Evolutionary conservation across 2,797 vertebrate genomes (phyloP).

Genomic region (Syncerus caffer): DNA sequence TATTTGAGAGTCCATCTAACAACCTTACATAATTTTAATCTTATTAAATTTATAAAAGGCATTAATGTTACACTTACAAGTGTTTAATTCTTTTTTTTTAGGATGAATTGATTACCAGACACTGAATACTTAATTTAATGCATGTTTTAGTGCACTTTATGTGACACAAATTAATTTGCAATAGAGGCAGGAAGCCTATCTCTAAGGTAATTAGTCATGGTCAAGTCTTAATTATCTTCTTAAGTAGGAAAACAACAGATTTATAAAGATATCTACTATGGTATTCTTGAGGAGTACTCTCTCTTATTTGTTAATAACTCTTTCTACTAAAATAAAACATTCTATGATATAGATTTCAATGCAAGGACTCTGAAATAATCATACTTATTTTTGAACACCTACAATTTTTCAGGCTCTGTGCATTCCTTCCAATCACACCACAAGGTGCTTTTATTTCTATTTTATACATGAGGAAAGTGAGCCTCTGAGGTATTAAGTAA

Average conservation of each 20-base stretch:
- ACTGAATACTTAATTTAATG: slow-evolving; percentile 58
- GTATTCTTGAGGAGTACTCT: neutral
- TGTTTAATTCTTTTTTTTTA: neutral
- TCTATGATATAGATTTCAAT: neutral
- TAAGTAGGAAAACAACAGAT: slow-evolving; percentile 55
- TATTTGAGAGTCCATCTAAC: neutral
- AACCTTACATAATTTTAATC: neutral
- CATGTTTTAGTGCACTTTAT: slow-evolving; percentile 57
- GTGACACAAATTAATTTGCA: slow-evolving; percentile 73
- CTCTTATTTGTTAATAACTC: slow-evolving; percentile 14
- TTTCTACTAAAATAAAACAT: neutral
- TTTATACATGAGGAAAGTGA: neutral
- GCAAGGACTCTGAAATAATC: neutral
- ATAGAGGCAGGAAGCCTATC: slow-evolving; percentile 60
- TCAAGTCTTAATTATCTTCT: slow-evolving; percentile 72
- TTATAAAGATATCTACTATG: slow-evolving; percentile 44
- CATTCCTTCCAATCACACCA: neutral
- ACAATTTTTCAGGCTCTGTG: neutral
- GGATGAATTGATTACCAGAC: slow-evolving; percentile 59
- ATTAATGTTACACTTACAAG: neutral
- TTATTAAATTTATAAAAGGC: neutral
- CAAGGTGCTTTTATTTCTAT: neutral
- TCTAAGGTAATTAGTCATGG: slow-evolving; percentile 71
- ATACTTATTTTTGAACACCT: neutral
- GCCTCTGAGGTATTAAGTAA: neutral